phyloP scores from a whole-genome alignment of 2,888 invertebrate genomes.

The Xestoiulus laeticollis region DNA sequence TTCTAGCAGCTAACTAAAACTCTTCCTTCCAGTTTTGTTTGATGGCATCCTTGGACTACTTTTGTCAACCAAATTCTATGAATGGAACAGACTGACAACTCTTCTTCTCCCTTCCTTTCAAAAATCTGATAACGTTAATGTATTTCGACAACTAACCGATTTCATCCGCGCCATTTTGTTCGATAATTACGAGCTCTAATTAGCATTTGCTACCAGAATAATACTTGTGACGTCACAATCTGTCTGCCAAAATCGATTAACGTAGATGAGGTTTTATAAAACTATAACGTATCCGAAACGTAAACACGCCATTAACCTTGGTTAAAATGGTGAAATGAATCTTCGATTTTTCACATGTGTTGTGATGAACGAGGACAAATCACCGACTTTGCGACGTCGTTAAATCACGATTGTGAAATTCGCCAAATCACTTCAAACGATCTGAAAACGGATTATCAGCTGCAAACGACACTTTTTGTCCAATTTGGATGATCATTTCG shows the following conservation, averaged over 20 bases:
- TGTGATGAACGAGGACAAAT: background rate
- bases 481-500: background rate
- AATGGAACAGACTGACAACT: background rate
- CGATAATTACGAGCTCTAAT: background rate
- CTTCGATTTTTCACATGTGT: background rate
- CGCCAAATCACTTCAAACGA: background rate
- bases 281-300: background rate
- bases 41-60: background rate
- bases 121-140: constrained; percentile 27
- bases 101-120: background rate
- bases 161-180: background rate
- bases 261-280: background rate
- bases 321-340: background rate
- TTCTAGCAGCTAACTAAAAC: background rate
- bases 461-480: background rate
- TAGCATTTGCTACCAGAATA: constrained; percentile 11
- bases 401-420: background rate
- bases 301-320: background rate
- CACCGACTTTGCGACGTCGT: background rate
- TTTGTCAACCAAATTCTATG: background rate
- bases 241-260: background rate
- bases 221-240: background rate
- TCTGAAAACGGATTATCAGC: background rate
- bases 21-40: background rate
- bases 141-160: background rate